Conservation (phyloP, 37 sponge, comb jelly and placozoan genomes). For the Cladorhizidae sp. region DNA sequence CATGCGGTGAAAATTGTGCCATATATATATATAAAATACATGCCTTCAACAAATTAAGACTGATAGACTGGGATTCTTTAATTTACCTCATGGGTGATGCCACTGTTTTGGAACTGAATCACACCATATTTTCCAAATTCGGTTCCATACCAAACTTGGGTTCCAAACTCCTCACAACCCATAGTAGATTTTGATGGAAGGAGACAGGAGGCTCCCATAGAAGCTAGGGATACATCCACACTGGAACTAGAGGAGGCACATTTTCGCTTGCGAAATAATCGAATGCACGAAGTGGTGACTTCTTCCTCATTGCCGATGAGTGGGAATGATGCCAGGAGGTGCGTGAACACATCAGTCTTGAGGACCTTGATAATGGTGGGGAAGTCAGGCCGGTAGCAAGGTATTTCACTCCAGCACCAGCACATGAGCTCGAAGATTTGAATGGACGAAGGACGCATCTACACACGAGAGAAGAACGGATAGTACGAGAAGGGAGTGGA, state of each 20-base stretch:
- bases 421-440: slow-evolving; percentile 83
- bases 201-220: neutral
- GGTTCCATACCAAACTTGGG: slow-evolving; percentile 70
- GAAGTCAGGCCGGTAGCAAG: slow-evolving; percentile 75
- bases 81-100: slow-evolving; percentile 18
- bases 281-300: slow-evolving; percentile 32
- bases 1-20: too few species aligned
- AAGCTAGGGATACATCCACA: neutral
- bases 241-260: neutral
- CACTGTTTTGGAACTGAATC: slow-evolving; percentile 31
- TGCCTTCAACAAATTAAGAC: too few species aligned
- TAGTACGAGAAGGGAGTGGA: neutral
- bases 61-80: neutral
- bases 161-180: neutral
- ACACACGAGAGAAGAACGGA: too few species aligned
- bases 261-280: neutral
- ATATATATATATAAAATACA: too few species aligned
- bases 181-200: neutral
- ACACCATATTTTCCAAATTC: slow-evolving; percentile 35
- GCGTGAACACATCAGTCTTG: neutral
- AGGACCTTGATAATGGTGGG: slow-evolving; percentile 39
- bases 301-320: neutral
- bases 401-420: slow-evolving; percentile 86
- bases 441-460: slow-evolving; percentile 50
- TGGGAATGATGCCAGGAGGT: slow-evolving; percentile 32